Evolutionary conservation across 2,888 invertebrate species (phyloP).

Genomic region (Atethmia centrago): DNA sequence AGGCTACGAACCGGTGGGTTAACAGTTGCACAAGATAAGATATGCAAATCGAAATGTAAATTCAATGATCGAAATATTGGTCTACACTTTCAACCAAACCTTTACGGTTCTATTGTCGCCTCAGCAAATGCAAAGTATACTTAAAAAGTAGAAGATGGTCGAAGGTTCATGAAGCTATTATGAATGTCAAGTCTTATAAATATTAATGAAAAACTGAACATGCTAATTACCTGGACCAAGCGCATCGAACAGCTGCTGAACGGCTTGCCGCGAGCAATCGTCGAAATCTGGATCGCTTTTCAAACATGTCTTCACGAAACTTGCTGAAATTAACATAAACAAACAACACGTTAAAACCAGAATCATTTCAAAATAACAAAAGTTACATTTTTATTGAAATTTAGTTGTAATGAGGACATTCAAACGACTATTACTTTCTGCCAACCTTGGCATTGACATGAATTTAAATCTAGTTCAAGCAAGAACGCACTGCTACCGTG

Average conservation of each 20-base stretch:
- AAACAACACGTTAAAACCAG: slow-evolving; percentile 16
- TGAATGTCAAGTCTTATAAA: background rate
- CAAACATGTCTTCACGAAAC: slow-evolving; percentile 92
- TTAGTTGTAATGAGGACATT: slow-evolving; percentile 2
- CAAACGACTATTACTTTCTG: slow-evolving; percentile 41
- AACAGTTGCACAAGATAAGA: slow-evolving; percentile 46
- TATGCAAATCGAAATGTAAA: slow-evolving; percentile 40
- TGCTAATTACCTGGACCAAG: slow-evolving; percentile 87
- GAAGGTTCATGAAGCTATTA: background rate
- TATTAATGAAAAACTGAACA: background rate
- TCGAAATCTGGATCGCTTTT: slow-evolving; percentile 92
- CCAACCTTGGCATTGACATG: slow-evolving; percentile 61
- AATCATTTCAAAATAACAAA: background rate
- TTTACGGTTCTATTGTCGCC: slow-evolving; percentile 1
- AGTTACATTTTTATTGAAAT: background rate
- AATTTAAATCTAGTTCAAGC: slow-evolving; percentile 42
- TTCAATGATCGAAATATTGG: slow-evolving; percentile 6
- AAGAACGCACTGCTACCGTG: slow-evolving; percentile 15
- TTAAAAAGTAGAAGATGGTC: background rate
- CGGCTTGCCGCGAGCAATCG: slow-evolving; percentile 92
- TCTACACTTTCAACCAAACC: background rate
- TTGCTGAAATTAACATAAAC: slow-evolving; percentile 90
- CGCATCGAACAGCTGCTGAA: slow-evolving; percentile 92
- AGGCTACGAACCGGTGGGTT: slow-evolving; percentile 27
- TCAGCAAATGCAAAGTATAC: background rate